Percentiles rank a stretch among this genome's conserved stretches.
Conservation (phyloP, 1,140 invertebrate genomes). For the Drosophila kanapiae region DNA sequence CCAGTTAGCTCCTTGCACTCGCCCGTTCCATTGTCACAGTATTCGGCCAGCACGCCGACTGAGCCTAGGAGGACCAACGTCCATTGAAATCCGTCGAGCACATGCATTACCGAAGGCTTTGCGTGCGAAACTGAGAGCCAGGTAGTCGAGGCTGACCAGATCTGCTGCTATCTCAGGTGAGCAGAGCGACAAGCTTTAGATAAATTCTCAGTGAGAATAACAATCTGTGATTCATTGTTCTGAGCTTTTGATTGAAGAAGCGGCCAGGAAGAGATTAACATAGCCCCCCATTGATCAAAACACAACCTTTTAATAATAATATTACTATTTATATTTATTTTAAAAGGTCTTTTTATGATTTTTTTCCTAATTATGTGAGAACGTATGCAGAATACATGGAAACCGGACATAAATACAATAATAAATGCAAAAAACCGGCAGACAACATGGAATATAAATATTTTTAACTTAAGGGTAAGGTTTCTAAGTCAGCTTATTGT, state of each 20-base stretch:
- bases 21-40: constrained; percentile 62
- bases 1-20: constrained; percentile 57
- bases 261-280: background rate
- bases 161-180: background rate
- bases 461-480: constrained; percentile 31
- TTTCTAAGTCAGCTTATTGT: constrained; percentile 14
- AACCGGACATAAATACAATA: background rate
- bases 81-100: constrained; percentile 5
- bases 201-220: constrained; percentile 1
- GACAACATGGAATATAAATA: constrained; percentile 22
- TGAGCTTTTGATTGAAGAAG: constrained; percentile 25
- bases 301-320: too few species aligned
- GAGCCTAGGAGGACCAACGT: constrained; percentile 22
- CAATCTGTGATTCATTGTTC: constrained; percentile 3
- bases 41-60: constrained; percentile 25
- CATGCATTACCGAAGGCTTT: constrained; percentile 15
- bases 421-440: constrained; percentile 18
- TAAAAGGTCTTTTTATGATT: background rate
- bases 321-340: background rate
- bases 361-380: constrained; percentile 19
- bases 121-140: constrained; percentile 26
- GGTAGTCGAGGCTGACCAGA: constrained; percentile 8
- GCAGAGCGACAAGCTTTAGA: constrained; percentile 3
- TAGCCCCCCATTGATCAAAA: too few species aligned
- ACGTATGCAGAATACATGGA: constrained; percentile 17